Evolutionary conservation across 2,797 vertebrate species (phyloP).

Genomic region (Chromis chromis): DNA sequence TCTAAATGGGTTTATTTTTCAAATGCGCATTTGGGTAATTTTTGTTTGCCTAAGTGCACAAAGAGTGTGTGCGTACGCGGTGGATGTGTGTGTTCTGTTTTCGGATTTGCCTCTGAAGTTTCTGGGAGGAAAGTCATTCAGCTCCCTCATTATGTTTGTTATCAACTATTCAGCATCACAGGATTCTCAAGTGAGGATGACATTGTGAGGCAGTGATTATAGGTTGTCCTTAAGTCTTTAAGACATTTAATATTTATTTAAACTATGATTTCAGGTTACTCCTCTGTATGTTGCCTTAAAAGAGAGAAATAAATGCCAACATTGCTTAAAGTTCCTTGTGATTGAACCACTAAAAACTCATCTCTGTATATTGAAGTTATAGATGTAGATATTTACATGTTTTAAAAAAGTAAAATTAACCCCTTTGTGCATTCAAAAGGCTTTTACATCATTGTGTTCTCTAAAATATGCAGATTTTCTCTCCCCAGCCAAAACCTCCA

Average conservation of each 20-base stretch:
- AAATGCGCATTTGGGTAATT: constrained; percentile 51
- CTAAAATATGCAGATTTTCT: too few species aligned
- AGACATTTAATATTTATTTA: not conserved
- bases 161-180: constrained; percentile 3
- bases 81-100: not conserved
- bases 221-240: constrained; percentile 7
- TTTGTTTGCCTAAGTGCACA: constrained; percentile 48
- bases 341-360: too few species aligned
- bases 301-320: too few species aligned
- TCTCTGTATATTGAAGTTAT: too few species aligned
- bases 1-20: constrained; percentile 60
- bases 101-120: constrained; percentile 19
- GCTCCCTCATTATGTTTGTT: constrained; percentile 22
- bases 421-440: too few species aligned
- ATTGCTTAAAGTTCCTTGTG: too few species aligned
- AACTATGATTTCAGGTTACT: too few species aligned
- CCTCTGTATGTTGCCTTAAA: too few species aligned
- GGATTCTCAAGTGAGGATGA: not conserved
- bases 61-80: constrained; percentile 4
- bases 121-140: constrained; percentile 27
- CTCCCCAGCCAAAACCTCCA: too few species aligned
- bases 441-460: too few species aligned
- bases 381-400: too few species aligned
- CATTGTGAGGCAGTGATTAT: not conserved
- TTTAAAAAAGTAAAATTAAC: too few species aligned